Evolutionary conservation across 2,113 vertebrate genomes (phyloP), one percentile per base, ranked within the genome.

Genomic region (Propithecus coquereli): DNA sequence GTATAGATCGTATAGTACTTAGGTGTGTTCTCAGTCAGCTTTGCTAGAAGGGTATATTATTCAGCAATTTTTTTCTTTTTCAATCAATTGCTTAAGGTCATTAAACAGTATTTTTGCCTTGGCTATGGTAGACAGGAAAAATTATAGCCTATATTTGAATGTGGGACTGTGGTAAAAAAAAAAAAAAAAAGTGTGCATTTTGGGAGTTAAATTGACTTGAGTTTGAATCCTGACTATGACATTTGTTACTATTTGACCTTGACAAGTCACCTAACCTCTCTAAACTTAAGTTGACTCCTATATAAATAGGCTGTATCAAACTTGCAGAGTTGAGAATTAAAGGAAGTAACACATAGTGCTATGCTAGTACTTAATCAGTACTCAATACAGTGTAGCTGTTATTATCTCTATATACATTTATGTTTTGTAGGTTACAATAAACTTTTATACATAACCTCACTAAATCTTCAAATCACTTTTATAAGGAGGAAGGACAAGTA

Each of bases 401-500:
- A 86, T 54, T 47, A 70, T 37, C 32, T 37, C 7, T 70, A 59
- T 34, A 59, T n/a, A 91, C 61, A 88, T 68, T 92, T 80, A 34
- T 85, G 65, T 82, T 30, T 88, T 65, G 12, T 79, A 52, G n/a
- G 74, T 91, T 91, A 47, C 45, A 79, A 66, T 83, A 30, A 82
- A 94, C 22, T 73, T 86, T 66, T 4, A 43, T 68, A 22, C 23
- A 91, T 80, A 61, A 88, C 40, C 25, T 90, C 59, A 90, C 82
- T 94, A 65, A 30, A 73, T 84, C 47, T 91, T 94, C 68, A 87
- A 84, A 76, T 95, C 18, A 73, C 40, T 96, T 83, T 93, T 77
- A 61, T 88, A 37, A 93, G 45, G 59, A 87, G 52, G 25, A 82
- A 94, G 63, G 63, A 79, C 7, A 80, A 34, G 13, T 74, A 12